Conservation (phyloP, 2,113 vertebrate genomes). For the Theristicus caerulescens region DNA sequence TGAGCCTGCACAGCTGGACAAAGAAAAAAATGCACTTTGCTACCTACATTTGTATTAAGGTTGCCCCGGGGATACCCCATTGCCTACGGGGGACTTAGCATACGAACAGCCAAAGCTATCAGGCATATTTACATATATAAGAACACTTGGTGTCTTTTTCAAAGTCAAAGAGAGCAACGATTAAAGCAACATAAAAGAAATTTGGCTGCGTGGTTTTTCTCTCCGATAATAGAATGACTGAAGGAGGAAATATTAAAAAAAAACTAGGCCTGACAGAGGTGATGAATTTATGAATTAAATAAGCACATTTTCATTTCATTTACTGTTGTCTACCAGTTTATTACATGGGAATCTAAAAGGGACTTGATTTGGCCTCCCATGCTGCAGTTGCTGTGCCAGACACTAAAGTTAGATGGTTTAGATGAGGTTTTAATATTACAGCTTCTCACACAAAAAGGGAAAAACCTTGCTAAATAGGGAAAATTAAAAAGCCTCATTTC, state of each 20-base stretch:
- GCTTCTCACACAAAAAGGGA: neutral
- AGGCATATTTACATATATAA: neutral
- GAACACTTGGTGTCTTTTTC: slow-evolving; percentile 33
- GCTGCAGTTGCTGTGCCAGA: slow-evolving; percentile 14
- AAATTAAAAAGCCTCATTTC: neutral
- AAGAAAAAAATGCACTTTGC: slow-evolving; percentile 6
- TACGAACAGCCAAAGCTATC: neutral
- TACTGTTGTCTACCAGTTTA: slow-evolving; percentile 15
- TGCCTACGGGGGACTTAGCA: neutral
- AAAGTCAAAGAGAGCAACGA: neutral
- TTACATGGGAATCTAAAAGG: neutral
- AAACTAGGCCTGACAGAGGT: neutral
- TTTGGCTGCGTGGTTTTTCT: neutral
- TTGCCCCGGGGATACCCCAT: slow-evolving; percentile 5
- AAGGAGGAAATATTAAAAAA: slow-evolving; percentile 18
- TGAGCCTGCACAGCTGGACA: slow-evolving; percentile 44
- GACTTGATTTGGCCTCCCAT: slow-evolving; percentile 11
- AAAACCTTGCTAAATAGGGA: neutral
- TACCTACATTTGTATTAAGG: slow-evolving; percentile 11
- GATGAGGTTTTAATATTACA: neutral
- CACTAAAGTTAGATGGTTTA: neutral
- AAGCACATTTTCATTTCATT: neutral
- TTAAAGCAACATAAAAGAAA: slow-evolving; percentile 30
- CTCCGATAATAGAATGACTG: neutral
- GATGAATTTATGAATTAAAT: slow-evolving; percentile 35